A percentile compares a stretch with the other conserved stretches of the same genome.
These are phyloP conservation scores for Stegophylla sp. DNA, from an alignment of 2,888 invertebrate genomes.

Conservation along the genomic window DNA sequence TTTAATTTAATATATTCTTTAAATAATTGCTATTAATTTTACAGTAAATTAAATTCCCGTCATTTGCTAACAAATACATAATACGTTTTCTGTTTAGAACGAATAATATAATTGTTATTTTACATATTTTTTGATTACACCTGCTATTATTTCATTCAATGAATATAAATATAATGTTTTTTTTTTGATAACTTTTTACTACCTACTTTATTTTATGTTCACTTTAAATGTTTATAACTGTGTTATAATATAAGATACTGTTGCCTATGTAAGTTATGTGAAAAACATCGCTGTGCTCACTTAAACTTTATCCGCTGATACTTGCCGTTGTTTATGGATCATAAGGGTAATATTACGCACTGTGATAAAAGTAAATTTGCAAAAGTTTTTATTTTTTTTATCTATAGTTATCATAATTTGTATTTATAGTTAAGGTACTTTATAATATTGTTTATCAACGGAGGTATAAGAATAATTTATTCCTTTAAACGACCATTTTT, in stretches of 20 bases:
- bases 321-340: background rate
- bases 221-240: background rate
- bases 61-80: background rate
- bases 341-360: no score
- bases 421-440: no score
- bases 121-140: constrained; percentile 24
- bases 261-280: background rate
- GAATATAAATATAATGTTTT: background rate
- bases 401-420: no score
- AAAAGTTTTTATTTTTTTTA: background rate
- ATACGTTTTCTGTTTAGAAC: constrained; percentile 1
- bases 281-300: background rate
- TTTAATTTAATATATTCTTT: background rate
- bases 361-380: background rate
- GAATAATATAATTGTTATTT: background rate
- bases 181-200: background rate
- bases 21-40: background rate
- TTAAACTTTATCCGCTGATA: background rate
- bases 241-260: background rate
- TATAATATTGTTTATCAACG: no score
- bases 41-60: constrained; percentile 6
- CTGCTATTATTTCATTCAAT: constrained; percentile 10
- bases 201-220: background rate
- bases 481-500: no score
- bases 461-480: no score